Percentiles rank a stretch among this genome's conserved stretches.
phyloP scores from a whole-genome alignment of 2,797 vertebrate species.

The Fringilla coelebs region DNA sequence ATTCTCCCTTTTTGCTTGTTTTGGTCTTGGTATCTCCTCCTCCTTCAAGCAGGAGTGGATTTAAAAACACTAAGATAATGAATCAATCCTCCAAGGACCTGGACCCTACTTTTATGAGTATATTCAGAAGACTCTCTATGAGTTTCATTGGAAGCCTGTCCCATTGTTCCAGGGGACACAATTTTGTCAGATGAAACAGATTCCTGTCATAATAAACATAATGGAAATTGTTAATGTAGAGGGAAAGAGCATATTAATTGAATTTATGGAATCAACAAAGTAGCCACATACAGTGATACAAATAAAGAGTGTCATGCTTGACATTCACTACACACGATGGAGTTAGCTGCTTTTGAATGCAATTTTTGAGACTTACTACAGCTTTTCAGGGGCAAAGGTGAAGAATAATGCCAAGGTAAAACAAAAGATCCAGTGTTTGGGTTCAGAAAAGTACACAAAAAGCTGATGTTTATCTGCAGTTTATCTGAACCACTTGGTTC shows the following conservation, averaged over 20 bases:
- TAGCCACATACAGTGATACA: not conserved
- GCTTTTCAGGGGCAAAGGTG: not conserved
- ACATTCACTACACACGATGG: not conserved
- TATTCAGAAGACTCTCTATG: not conserved
- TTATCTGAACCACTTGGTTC: not conserved
- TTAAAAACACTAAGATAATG: not conserved
- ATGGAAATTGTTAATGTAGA: not conserved
- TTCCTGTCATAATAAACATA: not conserved
- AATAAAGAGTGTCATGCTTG: not conserved
- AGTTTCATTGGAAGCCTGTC: not conserved
- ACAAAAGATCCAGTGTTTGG: not conserved
- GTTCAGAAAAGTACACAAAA: not conserved
- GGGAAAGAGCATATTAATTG: not conserved
- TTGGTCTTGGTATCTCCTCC: not conserved
- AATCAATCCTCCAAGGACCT: not conserved
- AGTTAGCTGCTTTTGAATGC: not conserved
- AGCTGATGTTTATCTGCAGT: not conserved
- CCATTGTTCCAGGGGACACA: not conserved
- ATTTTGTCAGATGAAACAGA: not conserved
- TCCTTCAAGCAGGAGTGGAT: not conserved
- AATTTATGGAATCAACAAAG: not conserved
- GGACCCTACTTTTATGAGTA: not conserved
- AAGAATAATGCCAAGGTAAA: conserved; percentile 13
- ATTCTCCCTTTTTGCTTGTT: not conserved
- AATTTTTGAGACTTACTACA: not conserved